phyloP scores from a whole-genome alignment of 2,113 vertebrate genomes.

The Aptenodytes patagonicus region DNA sequence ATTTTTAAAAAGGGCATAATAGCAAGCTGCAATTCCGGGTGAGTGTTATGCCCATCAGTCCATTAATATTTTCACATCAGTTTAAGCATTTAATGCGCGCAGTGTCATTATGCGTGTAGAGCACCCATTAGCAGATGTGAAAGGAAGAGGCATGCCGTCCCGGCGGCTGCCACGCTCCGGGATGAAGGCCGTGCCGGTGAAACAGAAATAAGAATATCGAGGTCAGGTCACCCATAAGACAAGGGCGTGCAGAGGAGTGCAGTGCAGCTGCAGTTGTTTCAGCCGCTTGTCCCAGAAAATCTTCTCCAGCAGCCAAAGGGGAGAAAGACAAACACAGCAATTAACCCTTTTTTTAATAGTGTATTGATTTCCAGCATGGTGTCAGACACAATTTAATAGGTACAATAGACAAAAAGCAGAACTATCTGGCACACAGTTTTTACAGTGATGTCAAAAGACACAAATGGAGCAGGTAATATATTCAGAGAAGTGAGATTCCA shows the following conservation, averaged over 20 bases:
- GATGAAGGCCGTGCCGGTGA: rapidly evolving
- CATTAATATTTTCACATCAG: too few species aligned
- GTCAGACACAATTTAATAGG: background rate
- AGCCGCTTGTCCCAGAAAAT: background rate
- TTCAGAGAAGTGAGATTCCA: background rate
- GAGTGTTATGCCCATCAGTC: rapidly evolving
- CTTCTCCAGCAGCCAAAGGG: background rate
- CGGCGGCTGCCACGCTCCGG: rapidly evolving
- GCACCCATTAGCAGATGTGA: background rate
- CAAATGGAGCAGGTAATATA: background rate
- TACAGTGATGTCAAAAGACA: background rate
- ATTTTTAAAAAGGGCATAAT: rapidly evolving
- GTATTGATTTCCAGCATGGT: background rate
- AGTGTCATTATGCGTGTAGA: rapidly evolving
- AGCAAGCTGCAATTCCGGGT: background rate
- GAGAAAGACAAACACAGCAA: background rate
- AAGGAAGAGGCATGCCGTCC: background rate
- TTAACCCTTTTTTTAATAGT: background rate
- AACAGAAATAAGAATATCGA: rapidly evolving
- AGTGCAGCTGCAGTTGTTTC: background rate
- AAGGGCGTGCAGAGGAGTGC: background rate
- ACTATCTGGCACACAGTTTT: background rate
- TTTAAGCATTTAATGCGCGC: background rate
- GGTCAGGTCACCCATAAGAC: background rate
- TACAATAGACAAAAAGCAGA: background rate